Percentiles rank a stretch among this genome's conserved stretches.
Conservation (phyloP, 2,113 vertebrate genomes). For the Corydoras sp. region DNA sequence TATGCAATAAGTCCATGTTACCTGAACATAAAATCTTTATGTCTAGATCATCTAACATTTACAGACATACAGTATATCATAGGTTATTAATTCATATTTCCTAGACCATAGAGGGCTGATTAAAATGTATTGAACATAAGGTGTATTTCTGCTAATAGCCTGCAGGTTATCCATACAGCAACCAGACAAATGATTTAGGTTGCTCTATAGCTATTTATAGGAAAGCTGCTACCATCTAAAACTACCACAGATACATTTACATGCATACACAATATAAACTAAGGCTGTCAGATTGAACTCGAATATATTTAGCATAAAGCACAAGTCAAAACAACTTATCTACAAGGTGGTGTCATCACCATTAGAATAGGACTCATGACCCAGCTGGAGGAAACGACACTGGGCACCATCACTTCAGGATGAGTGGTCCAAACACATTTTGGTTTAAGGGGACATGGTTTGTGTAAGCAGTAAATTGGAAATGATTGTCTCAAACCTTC, state of each 20-base stretch:
- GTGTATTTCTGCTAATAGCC: neutral
- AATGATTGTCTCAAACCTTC: neutral
- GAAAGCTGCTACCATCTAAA: neutral
- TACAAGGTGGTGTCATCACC: slow-evolving; percentile 2
- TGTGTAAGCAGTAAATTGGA: neutral
- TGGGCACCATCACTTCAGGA: neutral
- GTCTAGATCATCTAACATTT: neutral
- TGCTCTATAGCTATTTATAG: slow-evolving; percentile 37
- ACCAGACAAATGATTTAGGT: slow-evolving; percentile 11
- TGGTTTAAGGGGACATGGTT: neutral
- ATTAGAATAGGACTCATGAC: neutral
- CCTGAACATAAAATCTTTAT: neutral
- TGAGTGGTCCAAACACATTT: neutral
- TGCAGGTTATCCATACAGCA: slow-evolving; percentile 9
- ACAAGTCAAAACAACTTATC: neutral
- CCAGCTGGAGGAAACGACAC: neutral
- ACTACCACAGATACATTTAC: neutral
- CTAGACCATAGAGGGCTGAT: too few relatives aligned
- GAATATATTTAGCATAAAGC: neutral
- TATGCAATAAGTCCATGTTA: neutral
- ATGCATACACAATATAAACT: neutral
- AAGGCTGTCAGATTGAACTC: neutral
- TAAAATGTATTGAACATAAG: too few relatives aligned
- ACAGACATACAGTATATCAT: neutral
- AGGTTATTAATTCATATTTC: neutral